phyloP scores from a whole-genome alignment of 2,888 invertebrate genomes.

The Lysandra bellargus region DNA sequence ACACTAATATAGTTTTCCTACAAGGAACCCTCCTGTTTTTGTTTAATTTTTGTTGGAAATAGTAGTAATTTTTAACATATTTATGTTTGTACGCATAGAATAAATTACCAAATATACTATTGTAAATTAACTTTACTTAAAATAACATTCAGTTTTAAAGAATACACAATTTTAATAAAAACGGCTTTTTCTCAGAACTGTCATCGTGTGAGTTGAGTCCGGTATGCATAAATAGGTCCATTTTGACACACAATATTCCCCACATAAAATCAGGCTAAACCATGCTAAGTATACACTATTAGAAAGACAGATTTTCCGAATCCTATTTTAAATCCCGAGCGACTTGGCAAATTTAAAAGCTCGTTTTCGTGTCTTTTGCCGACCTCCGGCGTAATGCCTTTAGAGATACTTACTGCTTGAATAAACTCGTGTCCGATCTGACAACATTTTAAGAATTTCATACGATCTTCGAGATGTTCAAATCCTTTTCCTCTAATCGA shows the following conservation, averaged over 20 bases:
- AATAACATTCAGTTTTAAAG: no score
- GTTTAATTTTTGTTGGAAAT: no score
- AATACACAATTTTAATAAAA: no score
- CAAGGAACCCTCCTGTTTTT: no score
- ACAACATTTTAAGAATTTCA: conserved; percentile 41
- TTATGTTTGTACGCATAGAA: no score
- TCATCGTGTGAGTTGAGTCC: no score
- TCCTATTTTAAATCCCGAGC: conserved; percentile 44
- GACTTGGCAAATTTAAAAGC: conserved; percentile 50
- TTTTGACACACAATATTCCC: not conserved
- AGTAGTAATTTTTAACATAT: no score
- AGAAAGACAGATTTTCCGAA: conserved; percentile 14
- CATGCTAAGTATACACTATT: not conserved
- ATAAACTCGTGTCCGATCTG: conserved; percentile 50
- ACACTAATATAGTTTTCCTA: no score
- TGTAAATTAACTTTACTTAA: no score
- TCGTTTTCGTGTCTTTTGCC: conserved; percentile 49
- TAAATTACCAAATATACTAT: no score
- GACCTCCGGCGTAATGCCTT: conserved; percentile 44
- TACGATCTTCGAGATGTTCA: conserved; percentile 22
- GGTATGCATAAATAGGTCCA: no score
- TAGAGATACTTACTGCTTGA: conserved; percentile 47
- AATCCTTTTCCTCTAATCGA: conserved; percentile 23
- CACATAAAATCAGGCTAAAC: not conserved
- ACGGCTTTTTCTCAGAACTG: no score